Percentiles rank a stretch among this genome's conserved stretches.
Conservation (phyloP, 2,113 vertebrate genomes). For the Pelobates fuscus region DNA sequence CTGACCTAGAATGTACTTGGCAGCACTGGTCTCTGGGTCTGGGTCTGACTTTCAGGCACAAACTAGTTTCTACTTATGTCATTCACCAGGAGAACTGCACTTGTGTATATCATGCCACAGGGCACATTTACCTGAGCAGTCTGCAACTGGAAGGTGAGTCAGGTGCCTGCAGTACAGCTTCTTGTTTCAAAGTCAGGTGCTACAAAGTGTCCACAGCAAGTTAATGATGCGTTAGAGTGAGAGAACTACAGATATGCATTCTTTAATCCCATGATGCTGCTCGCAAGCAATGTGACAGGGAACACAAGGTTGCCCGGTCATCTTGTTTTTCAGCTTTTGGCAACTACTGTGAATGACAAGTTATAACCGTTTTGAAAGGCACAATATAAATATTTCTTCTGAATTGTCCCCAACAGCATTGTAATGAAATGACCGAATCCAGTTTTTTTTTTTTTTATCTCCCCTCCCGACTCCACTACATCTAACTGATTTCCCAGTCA, state of each 20-base stretch:
- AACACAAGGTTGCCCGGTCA: not conserved
- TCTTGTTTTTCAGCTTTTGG: not conserved
- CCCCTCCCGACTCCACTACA: no score
- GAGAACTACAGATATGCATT: not conserved
- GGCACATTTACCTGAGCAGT: conserved; percentile 37
- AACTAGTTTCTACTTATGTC: no score
- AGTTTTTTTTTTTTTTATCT: no score
- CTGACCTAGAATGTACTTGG: no score
- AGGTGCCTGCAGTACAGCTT: conserved; percentile 28
- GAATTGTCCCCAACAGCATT: no score
- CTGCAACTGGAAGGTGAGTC: conserved; percentile 4
- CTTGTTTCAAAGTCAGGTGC: conserved; percentile 25
- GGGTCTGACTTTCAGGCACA: no score
- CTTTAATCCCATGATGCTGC: conserved; percentile 12
- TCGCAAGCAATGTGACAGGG: not conserved
- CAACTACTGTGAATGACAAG: no score
- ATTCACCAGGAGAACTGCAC: conserved; percentile 2
- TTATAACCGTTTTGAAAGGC: no score
- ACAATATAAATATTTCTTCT: no score
- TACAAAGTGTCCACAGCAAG: not conserved
- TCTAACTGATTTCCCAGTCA: no score
- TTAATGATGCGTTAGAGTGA: conserved; percentile 30
- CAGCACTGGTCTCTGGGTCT: no score
- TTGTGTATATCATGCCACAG: conserved; percentile 12
- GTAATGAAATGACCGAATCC: no score